Base-by-base conservation (phyloP, 2,797 vertebrate genomes). In the Tenualosa ilisha region DNA sequence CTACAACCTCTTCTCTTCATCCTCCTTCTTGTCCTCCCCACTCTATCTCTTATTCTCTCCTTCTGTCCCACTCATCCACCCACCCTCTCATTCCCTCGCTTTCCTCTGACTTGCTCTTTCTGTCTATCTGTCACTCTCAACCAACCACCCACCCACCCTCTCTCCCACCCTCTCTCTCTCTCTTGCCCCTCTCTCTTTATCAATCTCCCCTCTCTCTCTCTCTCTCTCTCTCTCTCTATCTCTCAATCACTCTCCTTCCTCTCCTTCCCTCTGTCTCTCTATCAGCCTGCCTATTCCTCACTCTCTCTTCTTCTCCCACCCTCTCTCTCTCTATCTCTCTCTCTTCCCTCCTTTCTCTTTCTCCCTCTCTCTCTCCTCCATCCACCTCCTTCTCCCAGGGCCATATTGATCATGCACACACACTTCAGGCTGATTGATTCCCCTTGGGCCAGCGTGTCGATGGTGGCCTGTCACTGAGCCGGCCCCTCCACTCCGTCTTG, bases 401-500 rank as follows among this genome's bases (percentile, higher is more conserved):
- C 26, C 43, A 17, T 93, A 93, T 94, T 86, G 93, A 94, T 95
- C 87, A 56, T 79, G 82, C 63, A 31, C 24, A 31, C 63, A 68
- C 63, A 84, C 88, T 90, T 65, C 63, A 26, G 63, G 85, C 89
- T 93, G 91, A 94, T 92, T 92, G 90, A 94, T 92, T 92, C 92
- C 90, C 84, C 84, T 3, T 0, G 50, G 85, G 79, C 13, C 63
- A 65, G 87, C 85, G 84, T 83, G 1, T 26, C 63, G 46, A 72
- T 84, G 46, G 91, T 91, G 87, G 53, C 82, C 88, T 93, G 91
- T 93, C 92, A 90, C 68, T 88, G 81, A 3, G 6, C 87, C 90
- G 87, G 87, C 79, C 91, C 86, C 90, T 83, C 83, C 90, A 87
- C 87, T 91, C 84, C 87, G 89, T 92, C 89, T 91, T 88, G 83